phyloP scores from a whole-genome alignment of 2,888 invertebrate genomes.

The Linyphia triangularis region DNA sequence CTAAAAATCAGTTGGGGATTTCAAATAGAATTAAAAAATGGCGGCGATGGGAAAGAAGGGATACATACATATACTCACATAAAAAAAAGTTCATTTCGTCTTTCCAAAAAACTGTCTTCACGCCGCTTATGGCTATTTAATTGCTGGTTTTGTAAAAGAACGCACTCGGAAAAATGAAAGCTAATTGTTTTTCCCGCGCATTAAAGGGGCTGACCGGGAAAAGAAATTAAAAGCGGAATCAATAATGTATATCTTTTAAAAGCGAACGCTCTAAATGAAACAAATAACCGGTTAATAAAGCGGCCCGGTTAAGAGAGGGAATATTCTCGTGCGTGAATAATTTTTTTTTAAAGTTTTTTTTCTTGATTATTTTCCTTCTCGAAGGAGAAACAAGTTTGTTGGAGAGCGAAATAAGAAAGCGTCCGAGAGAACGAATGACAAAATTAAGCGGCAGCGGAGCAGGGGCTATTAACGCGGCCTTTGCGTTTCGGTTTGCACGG shows the following conservation, averaged over 20 bases:
- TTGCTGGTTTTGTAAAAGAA: conserved; percentile 57
- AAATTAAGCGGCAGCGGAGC: not conserved
- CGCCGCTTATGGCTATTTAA: conserved; percentile 74
- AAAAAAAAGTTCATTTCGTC: conserved; percentile 51
- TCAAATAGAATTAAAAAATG: conserved; percentile 27
- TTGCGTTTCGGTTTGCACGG: conserved; percentile 22
- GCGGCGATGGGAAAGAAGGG: not conserved
- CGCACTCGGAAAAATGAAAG: conserved; percentile 38
- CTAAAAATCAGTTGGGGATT: conserved; percentile 16
- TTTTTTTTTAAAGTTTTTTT: not conserved
- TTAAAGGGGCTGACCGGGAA: conserved; percentile 27
- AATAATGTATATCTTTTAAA: conserved; percentile 74
- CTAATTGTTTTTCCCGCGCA: conserved; percentile 71
- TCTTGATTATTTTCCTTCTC: not conserved
- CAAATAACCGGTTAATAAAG: conserved; percentile 72
- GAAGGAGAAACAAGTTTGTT: conserved; percentile 31
- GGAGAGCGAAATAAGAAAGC: conserved; percentile 37
- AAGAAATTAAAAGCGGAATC: conserved; percentile 72
- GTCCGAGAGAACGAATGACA: conserved; percentile 47
- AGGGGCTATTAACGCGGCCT: conserved; percentile 27
- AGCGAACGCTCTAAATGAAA: conserved; percentile 53
- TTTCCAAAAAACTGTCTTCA: conserved; percentile 66
- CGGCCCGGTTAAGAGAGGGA: conserved; percentile 1
- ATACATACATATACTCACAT: conserved; percentile 1
- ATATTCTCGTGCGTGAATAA: not conserved